Conservation (phyloP, 1,140 invertebrate genomes). For the Elymnias hypermnestra region DNA sequence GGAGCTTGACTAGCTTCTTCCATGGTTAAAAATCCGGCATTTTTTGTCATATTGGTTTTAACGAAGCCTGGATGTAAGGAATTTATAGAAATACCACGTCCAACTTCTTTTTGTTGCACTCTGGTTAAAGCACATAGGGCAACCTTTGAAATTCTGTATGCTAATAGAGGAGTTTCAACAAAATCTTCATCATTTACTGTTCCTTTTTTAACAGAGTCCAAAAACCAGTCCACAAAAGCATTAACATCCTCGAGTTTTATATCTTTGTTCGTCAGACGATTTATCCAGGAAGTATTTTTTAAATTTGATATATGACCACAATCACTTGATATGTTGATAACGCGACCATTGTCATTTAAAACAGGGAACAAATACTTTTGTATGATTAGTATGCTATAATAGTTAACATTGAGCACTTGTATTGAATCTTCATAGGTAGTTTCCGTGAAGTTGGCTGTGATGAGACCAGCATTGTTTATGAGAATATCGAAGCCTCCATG, state of each 20-base stretch:
- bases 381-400: constrained; percentile 15
- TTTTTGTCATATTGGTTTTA: constrained; percentile 19
- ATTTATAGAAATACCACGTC: constrained; percentile 21
- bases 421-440: constrained; percentile 80
- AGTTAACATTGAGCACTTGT: constrained; percentile 23
- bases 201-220: constrained; percentile 18
- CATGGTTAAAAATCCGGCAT: constrained; percentile 10
- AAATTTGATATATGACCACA: constrained; percentile 21
- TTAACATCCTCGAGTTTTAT: constrained; percentile 15
- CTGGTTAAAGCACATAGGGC: constrained; percentile 22
- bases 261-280: constrained; percentile 15
- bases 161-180: not conserved
- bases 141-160: constrained; percentile 23
- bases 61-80: constrained; percentile 24
- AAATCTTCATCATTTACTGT: constrained; percentile 20
- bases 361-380: constrained; percentile 22
- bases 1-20: constrained; percentile 19
- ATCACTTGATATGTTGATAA: constrained; percentile 23
- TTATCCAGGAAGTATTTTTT: constrained; percentile 21
- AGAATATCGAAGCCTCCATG: constrained; percentile 86
- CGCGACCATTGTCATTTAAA: constrained; percentile 24
- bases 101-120: constrained; percentile 19
- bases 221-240: constrained; percentile 24
- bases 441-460: constrained; percentile 78
- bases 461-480: constrained; percentile 88